Evolutionary conservation across 2,888 invertebrate species (phyloP).

Genomic region (Acrocera orbiculus): DNA sequence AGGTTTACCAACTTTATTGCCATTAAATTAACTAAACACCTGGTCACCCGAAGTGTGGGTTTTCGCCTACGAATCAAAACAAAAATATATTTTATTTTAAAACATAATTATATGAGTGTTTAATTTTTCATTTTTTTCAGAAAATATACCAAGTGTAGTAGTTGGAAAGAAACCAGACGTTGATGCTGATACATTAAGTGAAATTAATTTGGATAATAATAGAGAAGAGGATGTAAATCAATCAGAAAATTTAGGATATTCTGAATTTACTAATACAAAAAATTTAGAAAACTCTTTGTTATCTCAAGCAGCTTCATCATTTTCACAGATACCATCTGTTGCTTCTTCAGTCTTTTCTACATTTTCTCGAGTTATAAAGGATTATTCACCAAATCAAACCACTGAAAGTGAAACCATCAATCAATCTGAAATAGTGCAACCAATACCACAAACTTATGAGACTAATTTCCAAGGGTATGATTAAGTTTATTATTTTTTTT

Average conservation of each 20-base stretch:
- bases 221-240: constrained; percentile 13
- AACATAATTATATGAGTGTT: no score
- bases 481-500: no score
- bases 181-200: constrained; percentile 33
- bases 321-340: constrained; percentile 40
- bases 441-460: constrained; percentile 2
- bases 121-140: constrained; percentile 14
- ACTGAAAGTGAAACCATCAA: background rate
- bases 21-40: no score
- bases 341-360: constrained; percentile 47
- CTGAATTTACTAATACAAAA: constrained; percentile 4
- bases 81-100: no score
- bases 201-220: constrained; percentile 32
- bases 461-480: no score
- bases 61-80: no score
- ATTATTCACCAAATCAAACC: constrained; percentile 16
- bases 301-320: constrained; percentile 26
- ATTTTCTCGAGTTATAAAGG: constrained; percentile 28
- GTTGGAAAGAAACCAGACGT: constrained; percentile 23
- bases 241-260: background rate
- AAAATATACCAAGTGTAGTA: constrained; percentile 24
- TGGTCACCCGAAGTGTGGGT: no score
- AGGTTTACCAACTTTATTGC: no score
- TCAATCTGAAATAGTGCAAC: constrained; percentile 1
- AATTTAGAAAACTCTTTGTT: constrained; percentile 20